Base-by-base conservation (phyloP, 2,888 invertebrate species). In the Drosophila setosimentum region DNA sequence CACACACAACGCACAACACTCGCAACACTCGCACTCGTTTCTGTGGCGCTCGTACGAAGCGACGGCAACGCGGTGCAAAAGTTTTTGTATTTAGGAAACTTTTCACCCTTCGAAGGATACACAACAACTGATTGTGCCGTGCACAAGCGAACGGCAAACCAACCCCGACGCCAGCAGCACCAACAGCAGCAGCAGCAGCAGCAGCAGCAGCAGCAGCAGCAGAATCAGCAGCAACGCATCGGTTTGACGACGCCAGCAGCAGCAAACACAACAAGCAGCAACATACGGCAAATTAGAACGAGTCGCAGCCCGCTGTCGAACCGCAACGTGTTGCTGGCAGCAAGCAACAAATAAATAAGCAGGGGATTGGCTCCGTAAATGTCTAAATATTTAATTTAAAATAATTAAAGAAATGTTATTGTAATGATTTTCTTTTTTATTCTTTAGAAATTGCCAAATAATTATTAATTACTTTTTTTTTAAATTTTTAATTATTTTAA, bases 41-140 rank as follows among this genome's bases (percentile, higher is more conserved):
- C 73, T 75, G 76, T 75, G 74, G 76, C 86, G 87, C 75, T 87
- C 75, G 75, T 70, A 65, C 82, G 79, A 71, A 74, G 86, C 87
- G 86, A 85, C 89, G 84, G 87, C 85, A 82, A 82, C 92, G 91
- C 92, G 91, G 89, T 87, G 90, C 83, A 86, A 91, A 91, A 91
- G 89, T 92, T 87, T 88, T 75, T 85, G 89, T 91, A 83, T 89
- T 71, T 86, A 84, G 82, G 85, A 90, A 92, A 92, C 91, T 92
- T 92, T 92, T 92, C 92, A 93, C 92, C 92, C 92, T 91, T 91
- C 93, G 93, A 93, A 93, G 93, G 93, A 93, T 92, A 93, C 93
- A 93, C 93, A 93, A 93, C 93, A 93, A 93, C 93, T 93, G 93
- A 89, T 91, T 83, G 90, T 82, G 84, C 83, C 87, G 89, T 87